phyloP scores from a whole-genome alignment of 2,888 invertebrate genomes.

The Melanargia galathea region DNA sequence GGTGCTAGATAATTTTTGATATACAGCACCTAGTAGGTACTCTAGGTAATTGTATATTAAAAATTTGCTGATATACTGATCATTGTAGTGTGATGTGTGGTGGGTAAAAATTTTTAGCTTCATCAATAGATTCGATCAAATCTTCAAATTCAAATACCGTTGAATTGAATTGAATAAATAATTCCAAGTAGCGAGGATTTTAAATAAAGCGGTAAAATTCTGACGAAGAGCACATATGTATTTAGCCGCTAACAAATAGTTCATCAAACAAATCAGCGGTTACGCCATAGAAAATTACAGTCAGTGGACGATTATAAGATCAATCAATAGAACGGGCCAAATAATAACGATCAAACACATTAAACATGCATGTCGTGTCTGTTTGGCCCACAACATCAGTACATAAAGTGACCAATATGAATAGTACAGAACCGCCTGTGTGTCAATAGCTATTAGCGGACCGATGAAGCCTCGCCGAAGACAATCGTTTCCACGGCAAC shows the following conservation, averaged over 20 bases:
- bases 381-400: slow-evolving; percentile 43
- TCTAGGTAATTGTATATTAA: no score
- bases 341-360: slow-evolving; percentile 57
- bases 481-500: slow-evolving; percentile 71
- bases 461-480: slow-evolving; percentile 68
- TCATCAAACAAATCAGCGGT: slow-evolving; percentile 28
- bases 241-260: slow-evolving; percentile 22
- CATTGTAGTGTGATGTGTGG: no score
- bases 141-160: no score
- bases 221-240: slow-evolving; percentile 16
- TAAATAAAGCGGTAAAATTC: slow-evolving; percentile 11
- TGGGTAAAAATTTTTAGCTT: no score
- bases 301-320: slow-evolving; percentile 43
- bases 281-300: slow-evolving; percentile 32
- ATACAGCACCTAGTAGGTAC: no score
- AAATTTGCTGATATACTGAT: no score
- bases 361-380: slow-evolving; percentile 52
- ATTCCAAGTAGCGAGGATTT: not conserved
- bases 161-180: not conserved
- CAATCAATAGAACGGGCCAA: slow-evolving; percentile 55
- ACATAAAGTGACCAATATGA: slow-evolving; percentile 41
- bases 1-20: no score
- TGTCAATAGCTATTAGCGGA: slow-evolving; percentile 73
- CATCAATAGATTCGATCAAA: no score
- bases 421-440: slow-evolving; percentile 50